Percentiles rank a stretch among this genome's conserved stretches.
Evolutionary conservation across 2,797 vertebrate genomes (phyloP).

Genomic region (Pogonophryne albipinna): DNA sequence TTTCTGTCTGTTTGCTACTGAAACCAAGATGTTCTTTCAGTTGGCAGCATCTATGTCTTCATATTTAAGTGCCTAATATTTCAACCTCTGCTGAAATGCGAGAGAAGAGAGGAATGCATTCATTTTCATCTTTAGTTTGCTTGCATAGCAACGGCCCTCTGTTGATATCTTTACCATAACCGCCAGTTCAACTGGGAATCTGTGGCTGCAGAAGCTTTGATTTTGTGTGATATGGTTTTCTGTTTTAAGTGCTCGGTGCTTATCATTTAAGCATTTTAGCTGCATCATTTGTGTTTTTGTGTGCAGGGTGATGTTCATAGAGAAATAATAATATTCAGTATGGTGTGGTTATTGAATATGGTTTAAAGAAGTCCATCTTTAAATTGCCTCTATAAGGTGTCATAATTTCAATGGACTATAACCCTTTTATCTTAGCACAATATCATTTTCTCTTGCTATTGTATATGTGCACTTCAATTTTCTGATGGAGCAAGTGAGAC

Average conservation of each 20-base stretch:
- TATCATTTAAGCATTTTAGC: constrained; percentile 35
- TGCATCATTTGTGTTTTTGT: constrained; percentile 28
- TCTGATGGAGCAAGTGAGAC: constrained; percentile 45
- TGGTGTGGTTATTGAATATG: constrained; percentile 39
- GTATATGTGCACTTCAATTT: constrained; percentile 38
- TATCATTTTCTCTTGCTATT: constrained; percentile 45
- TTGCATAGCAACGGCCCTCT: constrained; percentile 17
- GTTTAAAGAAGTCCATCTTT: constrained; percentile 37
- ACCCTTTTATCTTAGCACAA: constrained; percentile 44
- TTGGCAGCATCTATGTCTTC: constrained; percentile 35
- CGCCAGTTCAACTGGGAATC: constrained; percentile 10
- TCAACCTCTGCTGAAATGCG: constrained; percentile 38
- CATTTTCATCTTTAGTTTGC: constrained; percentile 15
- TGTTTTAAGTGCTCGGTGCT: constrained; percentile 3
- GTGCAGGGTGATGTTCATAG: constrained; percentile 23
- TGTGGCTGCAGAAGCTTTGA: constrained; percentile 19
- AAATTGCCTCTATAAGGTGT: constrained; percentile 20
- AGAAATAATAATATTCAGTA: constrained; percentile 41
- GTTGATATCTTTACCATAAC: constrained; percentile 56
- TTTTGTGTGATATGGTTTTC: constrained; percentile 12
- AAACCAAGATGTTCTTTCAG: constrained; percentile 45
- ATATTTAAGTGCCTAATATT: constrained; percentile 46
- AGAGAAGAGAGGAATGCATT: constrained; percentile 48
- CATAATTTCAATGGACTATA: constrained; percentile 54
- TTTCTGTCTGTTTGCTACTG: constrained; percentile 34